phyloP scores from a whole-genome alignment of 1,140 invertebrate genomes.

The Ceratosolen fusciceps region DNA sequence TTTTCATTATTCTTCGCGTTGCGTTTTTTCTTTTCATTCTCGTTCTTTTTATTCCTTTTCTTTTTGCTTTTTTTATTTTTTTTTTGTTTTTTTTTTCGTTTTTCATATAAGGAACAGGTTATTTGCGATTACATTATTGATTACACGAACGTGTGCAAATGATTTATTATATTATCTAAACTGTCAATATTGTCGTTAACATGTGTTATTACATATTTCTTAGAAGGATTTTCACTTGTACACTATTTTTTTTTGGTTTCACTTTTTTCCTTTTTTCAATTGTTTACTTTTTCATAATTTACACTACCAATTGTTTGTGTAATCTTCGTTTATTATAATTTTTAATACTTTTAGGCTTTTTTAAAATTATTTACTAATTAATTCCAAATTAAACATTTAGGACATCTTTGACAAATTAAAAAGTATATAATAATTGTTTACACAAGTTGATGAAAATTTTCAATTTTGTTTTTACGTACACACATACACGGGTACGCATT shows the following conservation, averaged over 20 bases:
- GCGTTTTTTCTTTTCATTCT: conserved; percentile 19
- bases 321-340: conserved; percentile 32
- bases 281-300: conserved; percentile 24
- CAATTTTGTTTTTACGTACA: no score
- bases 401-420: background rate
- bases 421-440: background rate
- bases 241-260: conserved; percentile 35
- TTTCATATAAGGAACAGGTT: conserved; percentile 41
- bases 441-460: conserved; percentile 5
- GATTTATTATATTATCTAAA: conserved; percentile 24
- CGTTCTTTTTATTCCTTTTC: conserved; percentile 3
- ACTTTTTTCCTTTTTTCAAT: conserved; percentile 32
- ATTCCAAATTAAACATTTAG: background rate
- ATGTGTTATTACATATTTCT: conserved; percentile 33
- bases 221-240: conserved; percentile 21
- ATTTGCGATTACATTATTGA: conserved; percentile 41
- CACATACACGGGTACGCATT: no score
- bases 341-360: conserved; percentile 44
- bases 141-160: conserved; percentile 37
- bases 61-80: background rate
- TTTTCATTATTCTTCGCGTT: conserved; percentile 31
- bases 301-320: conserved; percentile 29
- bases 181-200: conserved; percentile 45
- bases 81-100: conserved; percentile 11
- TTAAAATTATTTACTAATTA: background rate